phyloP scores from a whole-genome alignment of 1,140 invertebrate species.

The Eubasilissa regina region DNA sequence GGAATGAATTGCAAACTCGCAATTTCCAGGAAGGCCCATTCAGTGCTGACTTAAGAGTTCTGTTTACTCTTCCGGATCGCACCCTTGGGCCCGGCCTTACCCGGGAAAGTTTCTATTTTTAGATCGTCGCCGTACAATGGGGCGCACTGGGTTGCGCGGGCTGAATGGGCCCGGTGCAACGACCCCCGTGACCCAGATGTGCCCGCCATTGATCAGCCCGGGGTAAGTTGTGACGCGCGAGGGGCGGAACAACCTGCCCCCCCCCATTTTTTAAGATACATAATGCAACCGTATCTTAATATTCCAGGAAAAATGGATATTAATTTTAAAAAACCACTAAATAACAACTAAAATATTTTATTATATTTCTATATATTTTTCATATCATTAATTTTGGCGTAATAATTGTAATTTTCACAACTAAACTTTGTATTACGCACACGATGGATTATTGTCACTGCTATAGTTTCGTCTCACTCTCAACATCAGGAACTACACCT shows the following conservation, averaged over 20 bases:
- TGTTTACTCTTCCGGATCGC: not conserved
- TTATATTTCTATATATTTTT: too few relatives aligned
- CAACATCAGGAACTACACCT: too few relatives aligned
- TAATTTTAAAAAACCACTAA: too few relatives aligned
- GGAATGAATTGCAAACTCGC: not conserved
- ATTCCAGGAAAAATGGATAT: too few relatives aligned
- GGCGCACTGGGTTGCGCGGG: not conserved
- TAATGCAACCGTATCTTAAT: too few relatives aligned
- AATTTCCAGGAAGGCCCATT: not conserved
- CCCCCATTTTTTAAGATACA: not conserved
- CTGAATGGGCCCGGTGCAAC: conserved; percentile 43
- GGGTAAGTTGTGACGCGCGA: not conserved
- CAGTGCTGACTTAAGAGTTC: not conserved
- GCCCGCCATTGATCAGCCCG: conserved; percentile 8
- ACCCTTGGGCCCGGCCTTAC: not conserved
- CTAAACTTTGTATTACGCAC: too few relatives aligned
- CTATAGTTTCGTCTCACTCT: too few relatives aligned
- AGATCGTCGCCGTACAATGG: not conserved
- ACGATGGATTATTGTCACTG: too few relatives aligned
- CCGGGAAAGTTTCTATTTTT: not conserved
- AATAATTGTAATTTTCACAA: too few relatives aligned
- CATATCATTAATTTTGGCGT: too few relatives aligned
- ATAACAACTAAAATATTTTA: too few relatives aligned
- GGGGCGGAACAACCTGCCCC: not conserved
- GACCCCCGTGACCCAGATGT: conserved; percentile 12